Evolutionary conservation across 2,113 vertebrate genomes (phyloP).

Genomic region (Muscicapa adusta): DNA sequence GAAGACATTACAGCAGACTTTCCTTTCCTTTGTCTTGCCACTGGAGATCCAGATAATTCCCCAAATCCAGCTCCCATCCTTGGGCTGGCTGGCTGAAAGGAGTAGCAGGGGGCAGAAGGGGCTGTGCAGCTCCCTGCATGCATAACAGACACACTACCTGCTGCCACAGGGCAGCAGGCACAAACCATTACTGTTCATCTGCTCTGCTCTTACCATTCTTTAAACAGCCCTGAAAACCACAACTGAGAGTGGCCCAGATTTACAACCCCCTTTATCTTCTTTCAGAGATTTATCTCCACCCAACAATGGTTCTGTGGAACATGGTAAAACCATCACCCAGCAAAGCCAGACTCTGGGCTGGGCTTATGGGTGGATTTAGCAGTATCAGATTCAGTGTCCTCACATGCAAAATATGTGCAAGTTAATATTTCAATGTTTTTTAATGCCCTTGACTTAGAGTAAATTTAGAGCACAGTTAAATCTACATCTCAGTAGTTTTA

Average conservation of each 20-base stretch:
- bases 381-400: not conserved
- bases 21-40: constrained; percentile 38
- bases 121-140: constrained; percentile 22
- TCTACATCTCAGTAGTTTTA: not conserved
- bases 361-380: not conserved
- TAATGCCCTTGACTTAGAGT: not conserved
- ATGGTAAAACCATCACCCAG: not conserved
- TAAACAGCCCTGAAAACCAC: not conserved
- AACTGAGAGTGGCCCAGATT: not conserved
- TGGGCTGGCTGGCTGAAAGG: constrained; percentile 27
- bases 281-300: not conserved
- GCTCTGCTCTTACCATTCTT: not conserved
- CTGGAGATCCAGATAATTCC: constrained; percentile 18
- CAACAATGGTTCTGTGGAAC: not conserved
- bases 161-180: constrained; percentile 24
- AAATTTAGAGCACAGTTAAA: not conserved
- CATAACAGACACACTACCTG: constrained; percentile 25
- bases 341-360: not conserved
- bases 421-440: not conserved
- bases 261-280: not conserved
- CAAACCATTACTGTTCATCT: not conserved
- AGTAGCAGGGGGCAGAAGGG: constrained; percentile 47
- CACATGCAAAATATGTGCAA: not conserved
- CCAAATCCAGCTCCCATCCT: constrained; percentile 13
- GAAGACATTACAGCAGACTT: constrained; percentile 29